These are phyloP conservation scores for Nomada fabriciana DNA, from an alignment of 2,888 invertebrate species.

Conservation along the genomic window DNA sequence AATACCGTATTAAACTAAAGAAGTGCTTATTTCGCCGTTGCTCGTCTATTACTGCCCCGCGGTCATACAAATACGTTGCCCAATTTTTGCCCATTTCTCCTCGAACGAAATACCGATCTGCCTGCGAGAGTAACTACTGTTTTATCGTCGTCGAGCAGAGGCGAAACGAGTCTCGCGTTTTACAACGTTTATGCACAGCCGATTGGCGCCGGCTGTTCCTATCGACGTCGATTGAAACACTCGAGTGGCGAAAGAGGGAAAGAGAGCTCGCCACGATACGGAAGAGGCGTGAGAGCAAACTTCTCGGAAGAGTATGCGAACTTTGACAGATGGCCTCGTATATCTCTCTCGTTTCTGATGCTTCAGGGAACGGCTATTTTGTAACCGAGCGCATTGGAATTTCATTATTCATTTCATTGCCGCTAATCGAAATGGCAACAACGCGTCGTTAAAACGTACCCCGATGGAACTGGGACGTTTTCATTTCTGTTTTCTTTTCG, in stretches of 20 bases:
- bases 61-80: too few relatives aligned
- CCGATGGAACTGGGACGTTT: neutral
- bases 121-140: neutral
- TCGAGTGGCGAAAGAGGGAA: conserved; percentile 21
- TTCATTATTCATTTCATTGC: conserved; percentile 56
- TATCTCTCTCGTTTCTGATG: conserved; percentile 42
- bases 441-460: conserved; percentile 5
- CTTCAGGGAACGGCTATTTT: conserved; percentile 56
- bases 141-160: conserved; percentile 42
- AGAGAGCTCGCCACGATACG: conserved; percentile 42
- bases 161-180: conserved; percentile 47
- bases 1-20: too few relatives aligned
- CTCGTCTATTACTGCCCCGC: too few relatives aligned
- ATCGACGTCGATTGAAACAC: conserved; percentile 67
- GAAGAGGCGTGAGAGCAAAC: conserved; percentile 61
- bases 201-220: conserved; percentile 60
- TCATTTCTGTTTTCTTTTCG: neutral
- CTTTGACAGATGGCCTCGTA: conserved; percentile 72
- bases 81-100: too few relatives aligned
- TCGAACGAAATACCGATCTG: too few relatives aligned
- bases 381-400: conserved; percentile 48
- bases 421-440: neutral
- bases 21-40: too few relatives aligned
- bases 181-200: conserved; percentile 48
- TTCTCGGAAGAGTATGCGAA: conserved; percentile 71